Conservation (phyloP, 2,797 vertebrate species). For the Pseudocheirus occidentalis region DNA sequence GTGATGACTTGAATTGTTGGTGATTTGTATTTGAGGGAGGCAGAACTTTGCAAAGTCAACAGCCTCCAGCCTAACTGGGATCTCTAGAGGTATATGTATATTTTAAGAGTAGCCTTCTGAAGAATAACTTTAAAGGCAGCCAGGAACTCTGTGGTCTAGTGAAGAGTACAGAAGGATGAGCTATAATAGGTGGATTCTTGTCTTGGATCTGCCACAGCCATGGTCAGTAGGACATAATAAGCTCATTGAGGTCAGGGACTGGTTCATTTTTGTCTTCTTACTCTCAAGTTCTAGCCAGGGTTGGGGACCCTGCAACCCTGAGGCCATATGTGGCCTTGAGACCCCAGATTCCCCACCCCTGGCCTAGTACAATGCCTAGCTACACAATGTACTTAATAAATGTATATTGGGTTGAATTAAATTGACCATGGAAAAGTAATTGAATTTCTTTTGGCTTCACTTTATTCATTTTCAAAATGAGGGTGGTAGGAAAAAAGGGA, state of each 20-base stretch:
- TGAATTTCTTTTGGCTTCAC: background rate
- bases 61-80: background rate
- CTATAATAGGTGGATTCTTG: background rate
- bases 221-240: background rate
- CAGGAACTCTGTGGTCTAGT: background rate
- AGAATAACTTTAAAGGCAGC: background rate
- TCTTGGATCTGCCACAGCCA: background rate
- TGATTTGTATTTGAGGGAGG: background rate
- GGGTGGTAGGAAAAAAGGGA: background rate
- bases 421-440: conserved; percentile 18
- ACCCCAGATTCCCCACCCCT: too few species aligned
- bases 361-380: background rate
- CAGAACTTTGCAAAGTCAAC: background rate
- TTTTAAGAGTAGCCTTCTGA: background rate
- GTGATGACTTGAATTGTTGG: background rate
- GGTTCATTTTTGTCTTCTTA: background rate
- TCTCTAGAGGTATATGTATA: background rate
- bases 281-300: background rate
- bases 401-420: background rate
- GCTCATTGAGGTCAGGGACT: background rate
- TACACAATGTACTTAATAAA: background rate
- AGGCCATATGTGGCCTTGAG: too few species aligned
- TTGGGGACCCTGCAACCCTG: too few species aligned
- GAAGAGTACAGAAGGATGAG: background rate
- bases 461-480: conserved; percentile 35